Evolutionary conservation across 2,888 invertebrate genomes (phyloP).

Genomic region (Rhingia rostrata): DNA sequence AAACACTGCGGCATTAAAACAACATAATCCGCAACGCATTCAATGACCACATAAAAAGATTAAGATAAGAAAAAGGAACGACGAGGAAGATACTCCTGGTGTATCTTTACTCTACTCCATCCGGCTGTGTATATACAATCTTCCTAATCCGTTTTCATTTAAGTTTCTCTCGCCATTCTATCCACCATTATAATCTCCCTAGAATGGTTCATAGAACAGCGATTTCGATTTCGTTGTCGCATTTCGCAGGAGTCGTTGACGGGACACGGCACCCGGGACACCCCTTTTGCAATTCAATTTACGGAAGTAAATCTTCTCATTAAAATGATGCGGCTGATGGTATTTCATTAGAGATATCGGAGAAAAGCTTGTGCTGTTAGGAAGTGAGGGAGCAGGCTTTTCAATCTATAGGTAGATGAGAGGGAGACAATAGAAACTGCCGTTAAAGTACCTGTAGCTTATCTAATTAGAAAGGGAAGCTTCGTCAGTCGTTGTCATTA

Average conservation of each 20-base stretch:
- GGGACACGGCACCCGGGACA: too few species aligned
- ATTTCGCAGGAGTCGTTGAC: constrained; percentile 10
- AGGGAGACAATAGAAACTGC: too few species aligned
- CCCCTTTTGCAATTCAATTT: constrained; percentile 49
- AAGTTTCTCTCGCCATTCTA: constrained; percentile 37
- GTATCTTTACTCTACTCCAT: constrained; percentile 2
- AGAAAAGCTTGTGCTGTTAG: too few species aligned
- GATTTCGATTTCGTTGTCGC: constrained; percentile 24
- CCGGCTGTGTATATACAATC: neutral
- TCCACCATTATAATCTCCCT: constrained; percentile 11
- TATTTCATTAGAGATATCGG: constrained; percentile 16
- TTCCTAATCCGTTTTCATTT: constrained; percentile 46
- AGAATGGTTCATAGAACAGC: neutral
- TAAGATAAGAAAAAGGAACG: constrained; percentile 40
- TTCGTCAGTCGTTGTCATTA: too few species aligned
- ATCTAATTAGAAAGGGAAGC: too few species aligned
- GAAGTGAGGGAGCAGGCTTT: too few species aligned
- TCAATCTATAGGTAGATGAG: too few species aligned
- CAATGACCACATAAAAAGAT: constrained; percentile 59
- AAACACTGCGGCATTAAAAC: constrained; percentile 33
- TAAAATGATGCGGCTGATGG: constrained; percentile 35
- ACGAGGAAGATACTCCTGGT: neutral
- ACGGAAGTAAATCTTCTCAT: constrained; percentile 41
- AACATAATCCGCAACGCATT: constrained; percentile 49
- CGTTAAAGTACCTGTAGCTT: too few species aligned